Evolutionary conservation across 2,797 vertebrate species (phyloP).

Genomic region (Hozukius guyotensis): DNA sequence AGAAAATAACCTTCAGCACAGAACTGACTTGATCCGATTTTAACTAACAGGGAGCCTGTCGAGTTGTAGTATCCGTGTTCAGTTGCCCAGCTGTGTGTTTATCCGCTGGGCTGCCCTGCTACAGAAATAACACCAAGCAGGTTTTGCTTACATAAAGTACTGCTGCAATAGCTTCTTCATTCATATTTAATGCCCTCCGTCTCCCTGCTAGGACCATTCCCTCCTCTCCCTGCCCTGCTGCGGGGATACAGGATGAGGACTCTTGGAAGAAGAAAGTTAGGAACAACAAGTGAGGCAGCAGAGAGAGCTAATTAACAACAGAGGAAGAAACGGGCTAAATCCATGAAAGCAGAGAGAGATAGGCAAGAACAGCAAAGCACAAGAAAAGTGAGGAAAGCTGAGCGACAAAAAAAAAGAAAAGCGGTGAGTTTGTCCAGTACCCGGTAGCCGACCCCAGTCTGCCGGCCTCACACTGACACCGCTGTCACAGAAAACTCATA

Average conservation of each 20-base stretch:
- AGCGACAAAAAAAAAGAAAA: neutral
- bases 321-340: neutral
- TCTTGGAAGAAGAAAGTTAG: neutral
- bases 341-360: constrained; percentile 45
- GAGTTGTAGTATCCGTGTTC: constrained; percentile 50
- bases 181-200: constrained; percentile 87
- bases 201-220: constrained; percentile 79
- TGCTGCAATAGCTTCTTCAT: constrained; percentile 85
- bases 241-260: constrained; percentile 15
- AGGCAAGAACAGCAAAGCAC: constrained; percentile 59
- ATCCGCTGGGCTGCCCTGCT: constrained; percentile 44
- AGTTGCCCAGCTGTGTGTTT: constrained; percentile 46
- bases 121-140: constrained; percentile 60
- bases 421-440: constrained; percentile 5
- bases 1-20: neutral
- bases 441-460: constrained; percentile 1
- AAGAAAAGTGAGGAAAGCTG: neutral
- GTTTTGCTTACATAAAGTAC: constrained; percentile 80
- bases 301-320: constrained; percentile 13
- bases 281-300: neutral
- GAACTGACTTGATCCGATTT: neutral
- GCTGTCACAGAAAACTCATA: constrained; percentile 69
- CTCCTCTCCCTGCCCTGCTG: constrained; percentile 61
- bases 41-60: neutral
- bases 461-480: constrained; percentile 23